Evolutionary conservation across 2,888 invertebrate species (phyloP).

Genomic region (Nomada ruficornis): DNA sequence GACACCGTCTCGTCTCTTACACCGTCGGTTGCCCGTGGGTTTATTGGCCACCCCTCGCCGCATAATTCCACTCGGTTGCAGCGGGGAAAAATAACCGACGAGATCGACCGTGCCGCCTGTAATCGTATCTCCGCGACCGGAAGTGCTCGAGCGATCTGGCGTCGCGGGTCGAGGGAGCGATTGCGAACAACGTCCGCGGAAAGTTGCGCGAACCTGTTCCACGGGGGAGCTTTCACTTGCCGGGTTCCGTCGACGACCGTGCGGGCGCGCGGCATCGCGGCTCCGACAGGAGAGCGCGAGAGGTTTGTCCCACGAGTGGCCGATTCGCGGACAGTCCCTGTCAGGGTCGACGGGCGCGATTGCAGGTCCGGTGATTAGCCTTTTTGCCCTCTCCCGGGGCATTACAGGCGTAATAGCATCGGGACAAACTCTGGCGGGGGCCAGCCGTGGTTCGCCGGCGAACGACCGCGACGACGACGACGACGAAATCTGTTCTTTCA

Average conservation of each 20-base stretch:
- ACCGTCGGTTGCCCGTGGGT: background rate
- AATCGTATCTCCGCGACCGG: background rate
- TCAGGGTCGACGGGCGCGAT: constrained; percentile 35
- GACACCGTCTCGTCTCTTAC: background rate
- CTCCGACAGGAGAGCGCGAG: no score
- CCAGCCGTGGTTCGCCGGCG: constrained; percentile 1
- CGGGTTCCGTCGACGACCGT: background rate
- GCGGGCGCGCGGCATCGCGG: no score
- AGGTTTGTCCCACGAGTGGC: no score
- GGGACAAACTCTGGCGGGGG: constrained; percentile 64
- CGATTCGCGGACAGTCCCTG: background rate
- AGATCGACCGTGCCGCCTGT: background rate
- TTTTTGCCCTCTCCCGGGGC: constrained; percentile 63
- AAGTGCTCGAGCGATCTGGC: background rate
- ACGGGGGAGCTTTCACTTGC: constrained; percentile 11
- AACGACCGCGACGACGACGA: constrained; percentile 5
- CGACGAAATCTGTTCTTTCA: constrained; percentile 34
- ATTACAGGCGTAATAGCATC: constrained; percentile 71
- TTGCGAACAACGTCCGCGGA: background rate
- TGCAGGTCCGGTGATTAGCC: constrained; percentile 57
- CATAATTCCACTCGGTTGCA: background rate
- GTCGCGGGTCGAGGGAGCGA: background rate
- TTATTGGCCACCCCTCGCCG: no score
- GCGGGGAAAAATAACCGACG: background rate
- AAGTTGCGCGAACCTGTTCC: constrained; percentile 21